phyloP scores from a whole-genome alignment of 1,140 invertebrate genomes.

The Drosophila rufa region DNA sequence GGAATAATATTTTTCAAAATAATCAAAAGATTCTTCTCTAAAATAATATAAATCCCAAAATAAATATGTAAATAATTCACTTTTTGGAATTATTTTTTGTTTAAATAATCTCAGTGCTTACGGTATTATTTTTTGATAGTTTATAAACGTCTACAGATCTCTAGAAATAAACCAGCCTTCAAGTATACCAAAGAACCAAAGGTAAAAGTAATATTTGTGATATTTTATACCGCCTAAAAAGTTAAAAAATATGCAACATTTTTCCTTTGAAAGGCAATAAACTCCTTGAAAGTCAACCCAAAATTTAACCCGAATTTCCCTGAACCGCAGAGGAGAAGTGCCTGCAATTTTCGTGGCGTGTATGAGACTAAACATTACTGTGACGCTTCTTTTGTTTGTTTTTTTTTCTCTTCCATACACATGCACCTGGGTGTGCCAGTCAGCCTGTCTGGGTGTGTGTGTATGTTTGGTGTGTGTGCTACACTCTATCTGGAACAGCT shows the following conservation, averaged over 20 bases:
- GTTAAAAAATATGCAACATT: neutral
- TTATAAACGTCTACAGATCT: neutral
- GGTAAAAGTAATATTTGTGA: neutral
- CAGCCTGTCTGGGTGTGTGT: slow-evolving; percentile 21
- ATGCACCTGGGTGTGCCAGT: slow-evolving; percentile 57
- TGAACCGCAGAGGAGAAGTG: neutral
- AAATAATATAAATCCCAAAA: no score
- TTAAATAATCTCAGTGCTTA: no score
- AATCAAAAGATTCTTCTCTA: no score
- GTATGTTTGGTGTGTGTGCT: slow-evolving; percentile 9
- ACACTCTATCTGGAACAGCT: slow-evolving; percentile 72
- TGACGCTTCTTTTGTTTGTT: slow-evolving; percentile 48
- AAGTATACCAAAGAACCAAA: no score
- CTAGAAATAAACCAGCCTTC: neutral
- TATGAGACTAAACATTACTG: slow-evolving; percentile 13
- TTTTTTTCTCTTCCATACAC: neutral
- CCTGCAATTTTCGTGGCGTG: slow-evolving; percentile 30
- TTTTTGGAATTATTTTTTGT: no score
- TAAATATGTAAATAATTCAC: no score
- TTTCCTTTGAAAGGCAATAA: neutral
- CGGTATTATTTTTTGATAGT: no score
- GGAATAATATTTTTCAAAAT: no score
- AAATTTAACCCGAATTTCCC: slow-evolving; percentile 1
- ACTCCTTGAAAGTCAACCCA: neutral
- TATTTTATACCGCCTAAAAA: neutral